These are phyloP conservation scores for Podarcis lilfordi DNA, from an alignment of 2,797 vertebrate species.

Conservation along the genomic window DNA sequence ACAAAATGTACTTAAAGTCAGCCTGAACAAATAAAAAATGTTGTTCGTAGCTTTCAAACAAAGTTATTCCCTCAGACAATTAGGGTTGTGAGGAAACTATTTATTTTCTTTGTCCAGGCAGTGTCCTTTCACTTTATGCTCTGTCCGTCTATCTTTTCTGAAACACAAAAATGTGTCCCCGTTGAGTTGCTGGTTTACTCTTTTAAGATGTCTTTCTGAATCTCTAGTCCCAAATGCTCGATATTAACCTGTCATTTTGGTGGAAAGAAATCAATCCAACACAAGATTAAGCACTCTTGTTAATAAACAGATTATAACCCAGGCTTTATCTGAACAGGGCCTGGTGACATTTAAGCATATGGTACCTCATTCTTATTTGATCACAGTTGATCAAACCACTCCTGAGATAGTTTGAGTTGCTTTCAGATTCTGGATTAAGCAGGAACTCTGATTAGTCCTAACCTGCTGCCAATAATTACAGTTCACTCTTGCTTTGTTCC, in stretches of 20 bases:
- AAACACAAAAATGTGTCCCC: slow-evolving; percentile 6
- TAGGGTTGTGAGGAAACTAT: neutral
- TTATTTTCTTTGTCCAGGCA: neutral
- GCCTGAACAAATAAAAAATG: neutral
- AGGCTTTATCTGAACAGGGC: neutral
- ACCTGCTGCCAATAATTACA: neutral
- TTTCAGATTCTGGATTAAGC: neutral
- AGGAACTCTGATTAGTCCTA: neutral
- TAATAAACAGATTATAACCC: neutral
- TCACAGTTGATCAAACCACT: neutral
- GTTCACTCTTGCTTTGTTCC: neutral
- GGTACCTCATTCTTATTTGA: neutral
- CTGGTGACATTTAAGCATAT: too few relatives aligned
- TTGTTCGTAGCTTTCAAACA: slow-evolving; percentile 20
- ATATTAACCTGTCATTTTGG: neutral
- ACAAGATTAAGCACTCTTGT: neutral
- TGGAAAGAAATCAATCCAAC: neutral
- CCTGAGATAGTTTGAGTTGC: neutral
- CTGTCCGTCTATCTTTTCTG: slow-evolving; percentile 1
- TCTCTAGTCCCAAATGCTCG: neutral
- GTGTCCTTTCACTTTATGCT: neutral
- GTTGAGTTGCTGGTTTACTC: slow-evolving; percentile 24
- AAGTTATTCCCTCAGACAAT: neutral
- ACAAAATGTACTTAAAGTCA: neutral
- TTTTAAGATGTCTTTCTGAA: slow-evolving; percentile 43